Evolutionary conservation across 2,888 invertebrate genomes (phyloP), one percentile per base, ranked within the genome.

Genomic region (Lapara coniferarum): DNA sequence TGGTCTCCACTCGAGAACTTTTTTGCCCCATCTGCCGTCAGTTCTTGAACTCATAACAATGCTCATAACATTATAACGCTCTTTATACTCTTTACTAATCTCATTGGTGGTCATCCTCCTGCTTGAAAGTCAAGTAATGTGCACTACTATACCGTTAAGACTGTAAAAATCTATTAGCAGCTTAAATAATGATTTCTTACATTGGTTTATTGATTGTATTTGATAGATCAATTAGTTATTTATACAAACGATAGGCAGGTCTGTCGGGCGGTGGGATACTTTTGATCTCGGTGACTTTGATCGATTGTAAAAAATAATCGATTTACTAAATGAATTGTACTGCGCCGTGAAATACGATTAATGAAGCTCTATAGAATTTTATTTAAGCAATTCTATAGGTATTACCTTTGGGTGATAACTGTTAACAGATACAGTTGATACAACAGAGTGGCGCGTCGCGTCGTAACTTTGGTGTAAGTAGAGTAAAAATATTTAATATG

Each of bases 151-250:
- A 37, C 5, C 16, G 55, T 2, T 4, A 19, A 55, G 7, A 19
- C 55, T 55, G 55, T 19, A 25, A 55, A 10, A 2, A 19, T 19
- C 12, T 10, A 55, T 19, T 55, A 10, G 5, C 10, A 8, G 19
- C 10, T 19, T 55, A 55, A 19, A 12, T 55, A 63, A 63, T 46
- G 46, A 63, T 46, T 19, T 49, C 19, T 55, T 19, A 19, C 6
- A 44, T 63, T 19, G 44, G 12, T 63, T 63, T 49, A 63, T 46
- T 63, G 63, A 63, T 63, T 63, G 13, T 63, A 19, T 63, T 63
- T 63, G 63, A 63, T 63, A 63, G 63, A 63, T 63, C 63, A 63
- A 63, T 63, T 63, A 46, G 63, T 63, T 63, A 63, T 63, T 49
- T 63, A 46, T 49, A 57, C 46, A 46, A 16, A 7, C 63, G 49